Evolutionary conservation across 2,113 vertebrate species (phyloP).

Genomic region (Theristicus caerulescens): DNA sequence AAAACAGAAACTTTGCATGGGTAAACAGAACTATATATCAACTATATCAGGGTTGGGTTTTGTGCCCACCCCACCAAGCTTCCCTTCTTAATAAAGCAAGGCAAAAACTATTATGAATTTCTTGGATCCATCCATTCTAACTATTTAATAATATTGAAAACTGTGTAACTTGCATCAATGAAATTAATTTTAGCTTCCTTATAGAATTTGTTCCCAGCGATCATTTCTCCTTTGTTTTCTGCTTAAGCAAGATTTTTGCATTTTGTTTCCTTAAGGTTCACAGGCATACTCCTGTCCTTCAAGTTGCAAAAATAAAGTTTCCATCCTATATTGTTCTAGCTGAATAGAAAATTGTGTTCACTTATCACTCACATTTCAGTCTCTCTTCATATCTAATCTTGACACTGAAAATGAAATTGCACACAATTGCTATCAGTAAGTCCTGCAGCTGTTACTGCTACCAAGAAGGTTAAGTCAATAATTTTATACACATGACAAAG

Average conservation of each 20-base stretch:
- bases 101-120: background rate
- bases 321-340: background rate
- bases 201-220: background rate
- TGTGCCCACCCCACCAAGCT: background rate
- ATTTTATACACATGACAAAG: background rate
- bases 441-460: background rate
- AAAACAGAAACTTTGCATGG: background rate
- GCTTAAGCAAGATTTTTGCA: background rate
- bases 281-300: background rate
- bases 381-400: background rate
- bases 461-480: background rate
- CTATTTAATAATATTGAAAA: background rate
- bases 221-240: background rate
- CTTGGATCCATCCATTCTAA: background rate
- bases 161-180: background rate
- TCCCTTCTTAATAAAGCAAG: background rate
- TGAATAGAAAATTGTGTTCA: background rate
- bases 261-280: background rate
- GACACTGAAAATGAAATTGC: background rate
- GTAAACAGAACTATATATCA: background rate
- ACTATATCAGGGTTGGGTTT: rapidly evolving
- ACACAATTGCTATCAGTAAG: background rate
- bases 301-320: background rate
- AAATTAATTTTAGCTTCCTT: background rate
- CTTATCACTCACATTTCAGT: background rate